A percentile compares a stretch with the other conserved stretches of the same genome.
phyloP scores from a whole-genome alignment of 2,888 invertebrate genomes.

The Plagodis pulveraria region DNA sequence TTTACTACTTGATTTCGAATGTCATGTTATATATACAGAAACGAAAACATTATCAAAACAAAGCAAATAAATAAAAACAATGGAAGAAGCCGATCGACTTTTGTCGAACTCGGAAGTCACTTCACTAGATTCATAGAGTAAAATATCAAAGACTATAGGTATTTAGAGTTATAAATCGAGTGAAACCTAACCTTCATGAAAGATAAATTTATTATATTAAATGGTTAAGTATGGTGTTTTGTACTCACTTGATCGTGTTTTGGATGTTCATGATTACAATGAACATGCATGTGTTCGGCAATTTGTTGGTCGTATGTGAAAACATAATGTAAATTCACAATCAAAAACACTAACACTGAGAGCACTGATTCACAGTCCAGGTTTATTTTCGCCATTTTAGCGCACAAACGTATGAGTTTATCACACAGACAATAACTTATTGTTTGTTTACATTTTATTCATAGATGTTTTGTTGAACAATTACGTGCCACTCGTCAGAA shows the following conservation, averaged over 20 bases:
- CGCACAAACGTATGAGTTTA: conserved; percentile 30
- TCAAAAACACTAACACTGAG: conserved; percentile 49
- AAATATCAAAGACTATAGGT: too few species aligned
- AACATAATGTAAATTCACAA: conserved; percentile 45
- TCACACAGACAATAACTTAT: conserved; percentile 51
- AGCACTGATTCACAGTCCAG: conserved; percentile 47
- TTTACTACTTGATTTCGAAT: too few species aligned
- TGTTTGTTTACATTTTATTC: conserved; percentile 73
- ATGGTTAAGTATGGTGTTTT: background rate
- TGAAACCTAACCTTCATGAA: too few species aligned
- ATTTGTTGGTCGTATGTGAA: conserved; percentile 37
- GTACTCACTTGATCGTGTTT: conserved; percentile 87
- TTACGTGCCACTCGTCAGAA: conserved; percentile 28
- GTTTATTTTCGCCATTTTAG: conserved; percentile 51
- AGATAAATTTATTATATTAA: too few species aligned
- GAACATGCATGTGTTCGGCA: conserved; percentile 59
- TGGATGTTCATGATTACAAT: conserved; percentile 88
- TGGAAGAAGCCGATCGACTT: too few species aligned
- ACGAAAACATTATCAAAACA: too few species aligned
- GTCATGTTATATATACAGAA: too few species aligned
- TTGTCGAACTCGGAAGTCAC: too few species aligned
- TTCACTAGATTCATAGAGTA: too few species aligned
- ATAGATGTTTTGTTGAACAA: conserved; percentile 29
- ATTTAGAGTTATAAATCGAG: too few species aligned
- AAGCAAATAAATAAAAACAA: too few species aligned